Percentiles rank a stretch among this genome's conserved stretches.
Evolutionary conservation across 64 coral and sea anemone species (phyloP).

Genomic region (Platygyra sinensis): DNA sequence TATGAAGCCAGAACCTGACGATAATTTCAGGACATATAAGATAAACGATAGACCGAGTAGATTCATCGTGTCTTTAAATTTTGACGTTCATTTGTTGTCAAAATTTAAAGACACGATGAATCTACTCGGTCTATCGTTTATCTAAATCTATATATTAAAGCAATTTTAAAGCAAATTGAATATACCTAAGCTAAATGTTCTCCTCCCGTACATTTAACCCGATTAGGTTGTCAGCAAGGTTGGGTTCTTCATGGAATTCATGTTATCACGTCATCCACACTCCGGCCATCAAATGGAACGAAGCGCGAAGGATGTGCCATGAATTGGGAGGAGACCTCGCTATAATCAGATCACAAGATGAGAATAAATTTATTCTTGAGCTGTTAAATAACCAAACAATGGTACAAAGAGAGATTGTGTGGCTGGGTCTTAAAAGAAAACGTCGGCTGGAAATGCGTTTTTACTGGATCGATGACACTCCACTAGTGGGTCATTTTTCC

Average conservation of each 20-base stretch:
- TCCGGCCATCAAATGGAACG: neutral
- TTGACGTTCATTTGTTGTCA: no score
- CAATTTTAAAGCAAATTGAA: no score
- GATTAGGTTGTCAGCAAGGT: neutral
- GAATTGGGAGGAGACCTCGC: neutral
- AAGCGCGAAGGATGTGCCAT: neutral
- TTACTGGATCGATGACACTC: slow-evolving; percentile 1
- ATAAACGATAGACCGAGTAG: no score
- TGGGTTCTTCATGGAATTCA: neutral
- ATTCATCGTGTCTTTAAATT: no score
- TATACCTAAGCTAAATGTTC: no score
- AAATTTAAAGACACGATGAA: no score
- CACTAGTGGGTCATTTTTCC: neutral
- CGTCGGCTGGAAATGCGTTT: neutral
- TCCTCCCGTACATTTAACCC: no score
- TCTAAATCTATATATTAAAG: no score
- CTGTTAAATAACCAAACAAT: neutral
- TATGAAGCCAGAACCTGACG: no score
- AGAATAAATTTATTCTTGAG: neutral
- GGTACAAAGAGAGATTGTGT: neutral
- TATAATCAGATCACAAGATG: neutral
- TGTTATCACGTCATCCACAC: neutral
- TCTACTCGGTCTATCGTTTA: no score
- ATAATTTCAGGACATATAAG: no score
- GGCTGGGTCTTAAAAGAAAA: neutral